phyloP scores from a whole-genome alignment of 2,888 invertebrate species.

The Drosophila quinaria region DNA sequence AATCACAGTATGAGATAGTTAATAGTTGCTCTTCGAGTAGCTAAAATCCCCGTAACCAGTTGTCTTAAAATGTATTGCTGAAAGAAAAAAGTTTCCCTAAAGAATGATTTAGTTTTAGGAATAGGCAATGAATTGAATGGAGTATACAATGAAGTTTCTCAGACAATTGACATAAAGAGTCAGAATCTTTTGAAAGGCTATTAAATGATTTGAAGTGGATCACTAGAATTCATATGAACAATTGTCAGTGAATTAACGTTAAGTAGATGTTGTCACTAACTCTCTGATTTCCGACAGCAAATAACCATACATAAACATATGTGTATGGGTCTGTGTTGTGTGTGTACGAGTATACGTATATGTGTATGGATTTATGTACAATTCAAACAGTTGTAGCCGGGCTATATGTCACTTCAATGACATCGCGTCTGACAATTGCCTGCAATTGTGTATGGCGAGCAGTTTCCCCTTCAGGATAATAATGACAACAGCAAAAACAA shows the following conservation, averaged over 20 bases:
- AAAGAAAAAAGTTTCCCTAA: too few species aligned
- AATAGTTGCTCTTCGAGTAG: too few species aligned
- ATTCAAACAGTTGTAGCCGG: neutral
- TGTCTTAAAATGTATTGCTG: too few species aligned
- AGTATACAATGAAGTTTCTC: neutral
- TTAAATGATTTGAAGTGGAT: constrained; percentile 69
- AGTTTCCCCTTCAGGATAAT: neutral
- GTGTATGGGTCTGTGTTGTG: neutral
- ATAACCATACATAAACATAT: constrained; percentile 8
- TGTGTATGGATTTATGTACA: neutral
- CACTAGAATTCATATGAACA: constrained; percentile 51
- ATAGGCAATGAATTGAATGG: too few species aligned
- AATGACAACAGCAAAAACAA: constrained; percentile 14
- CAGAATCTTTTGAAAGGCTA: constrained; percentile 26
- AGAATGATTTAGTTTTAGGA: too few species aligned
- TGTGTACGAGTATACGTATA: neutral
- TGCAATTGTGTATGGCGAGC: constrained; percentile 34
- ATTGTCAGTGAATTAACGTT: constrained; percentile 74
- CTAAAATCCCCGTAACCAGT: too few species aligned
- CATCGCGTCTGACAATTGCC: constrained; percentile 44
- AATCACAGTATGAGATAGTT: too few species aligned
- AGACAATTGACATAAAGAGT: constrained; percentile 2
- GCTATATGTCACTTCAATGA: constrained; percentile 27
- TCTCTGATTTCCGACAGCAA: constrained; percentile 5
- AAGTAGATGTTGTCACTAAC: constrained; percentile 33